These are phyloP conservation scores for Drosophila maculinotata DNA, from an alignment of 2,888 invertebrate genomes.

Conservation along the genomic window DNA sequence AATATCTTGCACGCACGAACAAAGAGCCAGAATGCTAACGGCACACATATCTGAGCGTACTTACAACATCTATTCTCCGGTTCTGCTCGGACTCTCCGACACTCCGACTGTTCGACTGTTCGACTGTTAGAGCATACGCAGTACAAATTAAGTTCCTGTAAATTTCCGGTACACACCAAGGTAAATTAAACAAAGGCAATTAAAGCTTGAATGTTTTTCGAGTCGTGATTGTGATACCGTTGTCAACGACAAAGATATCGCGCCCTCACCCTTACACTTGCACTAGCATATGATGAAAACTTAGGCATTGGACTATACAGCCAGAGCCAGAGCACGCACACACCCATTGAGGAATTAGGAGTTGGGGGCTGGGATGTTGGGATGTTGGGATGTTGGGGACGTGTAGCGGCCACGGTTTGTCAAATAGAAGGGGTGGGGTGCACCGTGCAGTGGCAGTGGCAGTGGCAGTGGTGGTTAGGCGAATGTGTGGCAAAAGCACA, in stretches of 20 bases:
- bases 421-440: no score
- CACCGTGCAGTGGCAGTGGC: no score
- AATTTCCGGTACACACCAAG: slow-evolving; percentile 73
- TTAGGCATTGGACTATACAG: background rate
- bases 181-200: slow-evolving; percentile 80
- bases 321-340: slow-evolving; percentile 8
- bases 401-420: slow-evolving; percentile 11
- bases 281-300: background rate
- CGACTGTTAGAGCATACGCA: slow-evolving; percentile 24
- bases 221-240: slow-evolving; percentile 61
- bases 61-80: slow-evolving; percentile 7
- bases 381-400: no score
- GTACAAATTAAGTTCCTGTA: slow-evolving; percentile 79
- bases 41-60: slow-evolving; percentile 15
- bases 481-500: background rate
- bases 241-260: slow-evolving; percentile 36
- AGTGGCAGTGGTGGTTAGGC: background rate
- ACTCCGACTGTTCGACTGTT: background rate
- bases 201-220: slow-evolving; percentile 67
- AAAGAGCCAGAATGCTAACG: slow-evolving; percentile 33
- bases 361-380: no score
- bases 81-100: background rate
- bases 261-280: background rate
- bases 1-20: slow-evolving; percentile 71
- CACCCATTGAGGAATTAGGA: background rate